Percentiles rank a stretch among this genome's conserved stretches.
These are phyloP conservation scores for Lysiphlebus fabarum DNA, from an alignment of 1,140 invertebrate species.

Conservation along the genomic window DNA sequence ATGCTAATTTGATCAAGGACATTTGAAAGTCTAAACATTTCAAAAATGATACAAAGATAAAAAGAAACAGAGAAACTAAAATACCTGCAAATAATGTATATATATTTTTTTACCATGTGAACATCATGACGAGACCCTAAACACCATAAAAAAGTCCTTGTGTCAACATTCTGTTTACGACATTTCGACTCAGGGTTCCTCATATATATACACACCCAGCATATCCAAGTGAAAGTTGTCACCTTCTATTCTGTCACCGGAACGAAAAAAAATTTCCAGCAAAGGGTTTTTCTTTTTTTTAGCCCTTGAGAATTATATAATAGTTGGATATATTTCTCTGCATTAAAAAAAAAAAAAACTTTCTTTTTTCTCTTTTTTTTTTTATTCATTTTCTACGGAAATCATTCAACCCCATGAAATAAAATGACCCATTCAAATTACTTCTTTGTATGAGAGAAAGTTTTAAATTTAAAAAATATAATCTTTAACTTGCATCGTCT, in stretches of 20 bases:
- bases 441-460: constrained; percentile 43
- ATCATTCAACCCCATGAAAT: constrained; percentile 47
- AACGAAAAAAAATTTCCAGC: constrained; percentile 20
- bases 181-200: constrained; percentile 28
- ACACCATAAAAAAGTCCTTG: constrained; percentile 47
- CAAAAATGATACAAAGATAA: no score
- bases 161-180: constrained; percentile 34
- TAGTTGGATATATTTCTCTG: constrained; percentile 18
- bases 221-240: constrained; percentile 42
- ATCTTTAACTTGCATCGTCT: not conserved
- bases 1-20: no score
- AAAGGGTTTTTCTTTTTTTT: constrained; percentile 45
- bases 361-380: constrained; percentile 8
- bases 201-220: not conserved
- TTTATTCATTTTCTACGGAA: constrained; percentile 8
- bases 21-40: no score
- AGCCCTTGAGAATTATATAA: constrained; percentile 29
- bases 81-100: no score
- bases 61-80: no score
- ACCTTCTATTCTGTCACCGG: not conserved
- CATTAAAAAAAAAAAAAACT: not conserved
- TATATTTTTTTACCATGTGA: not conserved
- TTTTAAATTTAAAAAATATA: not conserved
- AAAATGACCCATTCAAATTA: constrained; percentile 31
- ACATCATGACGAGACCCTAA: constrained; percentile 38